Evolutionary conservation across 2,113 vertebrate genomes (phyloP).

Genomic region (Hystrix cristata): DNA sequence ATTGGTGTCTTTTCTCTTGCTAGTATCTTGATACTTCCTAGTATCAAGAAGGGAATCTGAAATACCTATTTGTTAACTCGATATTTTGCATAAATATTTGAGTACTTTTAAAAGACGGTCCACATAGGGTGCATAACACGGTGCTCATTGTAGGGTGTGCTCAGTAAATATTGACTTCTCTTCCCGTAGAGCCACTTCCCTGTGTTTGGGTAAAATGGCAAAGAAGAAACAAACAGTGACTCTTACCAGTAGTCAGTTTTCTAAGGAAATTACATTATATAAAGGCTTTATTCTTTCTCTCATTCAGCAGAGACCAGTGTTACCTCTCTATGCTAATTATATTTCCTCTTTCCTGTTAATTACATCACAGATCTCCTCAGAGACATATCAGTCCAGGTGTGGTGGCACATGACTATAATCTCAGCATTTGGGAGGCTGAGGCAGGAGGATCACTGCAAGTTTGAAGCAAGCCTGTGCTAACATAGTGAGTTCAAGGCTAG

Average conservation of each 20-base stretch:
- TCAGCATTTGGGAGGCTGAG: background rate
- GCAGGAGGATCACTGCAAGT: background rate
- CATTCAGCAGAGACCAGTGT: background rate
- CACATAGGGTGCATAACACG: background rate
- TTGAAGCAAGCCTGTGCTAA: too few relatives aligned
- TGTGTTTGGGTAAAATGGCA: constrained; percentile 9
- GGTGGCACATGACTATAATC: background rate
- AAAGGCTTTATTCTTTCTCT: background rate
- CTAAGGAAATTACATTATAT: background rate
- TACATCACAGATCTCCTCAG: background rate
- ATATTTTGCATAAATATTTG: background rate
- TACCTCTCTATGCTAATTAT: background rate
- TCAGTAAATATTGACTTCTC: background rate
- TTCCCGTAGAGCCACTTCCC: background rate
- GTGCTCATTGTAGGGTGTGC: background rate
- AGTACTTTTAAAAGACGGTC: background rate
- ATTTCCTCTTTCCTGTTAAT: background rate
- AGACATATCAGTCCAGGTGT: background rate
- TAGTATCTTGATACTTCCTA: background rate
- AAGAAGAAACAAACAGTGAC: background rate
- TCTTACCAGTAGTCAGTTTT: background rate
- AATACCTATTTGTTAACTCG: background rate
- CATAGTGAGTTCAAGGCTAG: background rate
- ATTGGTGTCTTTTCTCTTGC: background rate
- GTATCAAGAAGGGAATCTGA: background rate